A percentile compares a stretch with the other conserved stretches of the same genome.
These are phyloP conservation scores for Rhyacophila brunnea DNA, from an alignment of 1,140 invertebrate species.

Conservation along the genomic window DNA sequence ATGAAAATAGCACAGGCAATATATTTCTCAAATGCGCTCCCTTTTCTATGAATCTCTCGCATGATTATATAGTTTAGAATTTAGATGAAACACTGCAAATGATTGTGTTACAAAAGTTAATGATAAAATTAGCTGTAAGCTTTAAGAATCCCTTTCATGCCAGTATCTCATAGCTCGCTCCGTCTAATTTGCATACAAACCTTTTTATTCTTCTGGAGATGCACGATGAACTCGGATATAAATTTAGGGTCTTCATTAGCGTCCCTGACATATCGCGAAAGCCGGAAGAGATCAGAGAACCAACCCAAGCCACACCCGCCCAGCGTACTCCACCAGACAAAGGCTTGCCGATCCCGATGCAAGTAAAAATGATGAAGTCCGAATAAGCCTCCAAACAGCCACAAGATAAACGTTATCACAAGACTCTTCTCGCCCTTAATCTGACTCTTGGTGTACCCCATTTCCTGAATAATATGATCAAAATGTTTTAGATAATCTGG, in stretches of 20 bases:
- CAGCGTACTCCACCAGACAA: constrained; percentile 82
- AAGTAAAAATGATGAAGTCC: constrained; percentile 92
- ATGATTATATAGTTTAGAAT: no score
- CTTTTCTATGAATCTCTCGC: no score
- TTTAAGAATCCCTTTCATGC: no score
- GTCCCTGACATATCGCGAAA: constrained; percentile 85
- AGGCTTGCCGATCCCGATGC: constrained; percentile 83
- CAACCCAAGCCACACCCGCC: constrained; percentile 88
- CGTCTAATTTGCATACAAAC: no score
- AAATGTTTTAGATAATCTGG: no score
- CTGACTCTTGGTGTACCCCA: no score
- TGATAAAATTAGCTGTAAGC: not conserved
- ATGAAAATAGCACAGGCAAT: no score
- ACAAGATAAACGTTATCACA: constrained; percentile 75
- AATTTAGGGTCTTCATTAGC: constrained; percentile 78
- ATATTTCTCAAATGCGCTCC: no score
- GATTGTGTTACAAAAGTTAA: no score
- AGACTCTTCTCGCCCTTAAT: constrained; percentile 60
- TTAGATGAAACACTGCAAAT: no score
- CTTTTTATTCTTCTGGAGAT: constrained; percentile 63
- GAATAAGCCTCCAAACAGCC: constrained; percentile 83
- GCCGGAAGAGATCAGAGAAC: constrained; percentile 80
- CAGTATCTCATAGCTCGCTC: no score
- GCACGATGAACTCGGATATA: constrained; percentile 63
- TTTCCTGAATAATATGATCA: no score